phyloP scores from a whole-genome alignment of 2,797 vertebrate species.

The Huso huso region DNA sequence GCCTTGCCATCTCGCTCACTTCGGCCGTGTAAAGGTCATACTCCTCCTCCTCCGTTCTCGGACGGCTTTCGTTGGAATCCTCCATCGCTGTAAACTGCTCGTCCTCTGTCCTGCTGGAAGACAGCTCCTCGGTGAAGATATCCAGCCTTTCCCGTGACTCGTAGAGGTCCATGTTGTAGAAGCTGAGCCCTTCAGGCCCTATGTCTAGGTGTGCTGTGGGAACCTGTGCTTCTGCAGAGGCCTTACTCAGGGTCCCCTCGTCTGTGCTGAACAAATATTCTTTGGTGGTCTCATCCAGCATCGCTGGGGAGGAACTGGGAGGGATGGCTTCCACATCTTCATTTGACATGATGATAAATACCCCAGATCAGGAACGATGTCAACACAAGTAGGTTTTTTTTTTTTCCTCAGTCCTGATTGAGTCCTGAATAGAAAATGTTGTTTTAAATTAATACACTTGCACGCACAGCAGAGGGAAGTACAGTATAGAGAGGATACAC shows the following conservation, averaged over 20 bases:
- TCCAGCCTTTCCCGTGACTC: constrained; percentile 59
- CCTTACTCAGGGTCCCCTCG: constrained; percentile 10
- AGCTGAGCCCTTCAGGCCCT: constrained; percentile 35
- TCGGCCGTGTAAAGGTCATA: constrained; percentile 9
- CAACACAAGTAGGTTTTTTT: too few relatives aligned
- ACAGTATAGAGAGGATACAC: too few relatives aligned
- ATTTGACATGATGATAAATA: neutral
- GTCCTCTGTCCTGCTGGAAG: constrained; percentile 30
- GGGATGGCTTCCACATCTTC: constrained; percentile 22
- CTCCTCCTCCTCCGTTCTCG: neutral
- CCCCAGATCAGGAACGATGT: too few relatives aligned
- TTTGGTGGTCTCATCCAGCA: constrained; percentile 23
- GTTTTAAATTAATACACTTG: too few relatives aligned
- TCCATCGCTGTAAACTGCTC: constrained; percentile 23
- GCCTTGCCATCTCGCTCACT: constrained; percentile 1
- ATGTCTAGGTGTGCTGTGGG: constrained; percentile 16
- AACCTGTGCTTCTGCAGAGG: accelerated
- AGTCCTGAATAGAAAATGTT: too few relatives aligned
- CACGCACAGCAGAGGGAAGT: too few relatives aligned
- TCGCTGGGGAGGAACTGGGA: constrained; percentile 17
- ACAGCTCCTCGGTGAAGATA: constrained; percentile 58
- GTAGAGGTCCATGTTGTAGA: constrained; percentile 65
- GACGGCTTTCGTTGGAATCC: neutral
- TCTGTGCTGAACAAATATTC: neutral
- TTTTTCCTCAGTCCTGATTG: too few relatives aligned